Conservation (phyloP, 2,113 vertebrate genomes). For the Oxyruncus cristatus region DNA sequence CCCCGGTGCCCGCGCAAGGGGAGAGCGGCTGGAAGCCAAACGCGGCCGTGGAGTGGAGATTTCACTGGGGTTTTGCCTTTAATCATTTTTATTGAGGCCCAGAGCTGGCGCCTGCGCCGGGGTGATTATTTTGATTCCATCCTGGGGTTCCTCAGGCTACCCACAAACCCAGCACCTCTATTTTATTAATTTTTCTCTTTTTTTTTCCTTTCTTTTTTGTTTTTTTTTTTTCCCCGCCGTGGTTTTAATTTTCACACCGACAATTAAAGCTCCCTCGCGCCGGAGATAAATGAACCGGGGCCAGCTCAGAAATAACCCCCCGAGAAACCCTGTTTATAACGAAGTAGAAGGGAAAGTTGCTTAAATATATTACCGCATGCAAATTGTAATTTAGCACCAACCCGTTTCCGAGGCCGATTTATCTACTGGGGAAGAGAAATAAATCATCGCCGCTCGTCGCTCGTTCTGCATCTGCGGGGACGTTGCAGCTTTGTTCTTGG, state of each 20-base stretch:
- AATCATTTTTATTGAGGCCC: not conserved
- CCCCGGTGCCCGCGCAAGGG: not conserved
- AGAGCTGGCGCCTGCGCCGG: not conserved
- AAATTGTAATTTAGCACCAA: constrained; percentile 10
- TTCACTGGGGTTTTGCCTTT: not conserved
- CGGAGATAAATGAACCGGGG: not conserved
- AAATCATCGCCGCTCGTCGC: not conserved
- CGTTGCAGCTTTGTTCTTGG: constrained; percentile 30
- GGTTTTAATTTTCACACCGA: constrained; percentile 8
- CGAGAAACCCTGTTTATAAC: not conserved
- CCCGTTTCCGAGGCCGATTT: not conserved
- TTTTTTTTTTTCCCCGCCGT: accelerated
- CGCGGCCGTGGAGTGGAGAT: not conserved
- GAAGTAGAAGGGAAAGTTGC: constrained; percentile 9
- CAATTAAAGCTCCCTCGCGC: not conserved
- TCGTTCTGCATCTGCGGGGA: not conserved
- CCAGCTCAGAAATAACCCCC: not conserved
- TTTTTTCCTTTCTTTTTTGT: not conserved
- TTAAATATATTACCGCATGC: not conserved
- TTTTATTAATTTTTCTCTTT: not conserved
- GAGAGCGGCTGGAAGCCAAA: not conserved
- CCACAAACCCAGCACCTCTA: not conserved
- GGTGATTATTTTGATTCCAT: not conserved
- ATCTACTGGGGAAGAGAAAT: not conserved
- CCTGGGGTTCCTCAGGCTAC: not conserved